Evolutionary conservation across 2,113 vertebrate species (phyloP).

Genomic region (Tricholaema leucomelas): DNA sequence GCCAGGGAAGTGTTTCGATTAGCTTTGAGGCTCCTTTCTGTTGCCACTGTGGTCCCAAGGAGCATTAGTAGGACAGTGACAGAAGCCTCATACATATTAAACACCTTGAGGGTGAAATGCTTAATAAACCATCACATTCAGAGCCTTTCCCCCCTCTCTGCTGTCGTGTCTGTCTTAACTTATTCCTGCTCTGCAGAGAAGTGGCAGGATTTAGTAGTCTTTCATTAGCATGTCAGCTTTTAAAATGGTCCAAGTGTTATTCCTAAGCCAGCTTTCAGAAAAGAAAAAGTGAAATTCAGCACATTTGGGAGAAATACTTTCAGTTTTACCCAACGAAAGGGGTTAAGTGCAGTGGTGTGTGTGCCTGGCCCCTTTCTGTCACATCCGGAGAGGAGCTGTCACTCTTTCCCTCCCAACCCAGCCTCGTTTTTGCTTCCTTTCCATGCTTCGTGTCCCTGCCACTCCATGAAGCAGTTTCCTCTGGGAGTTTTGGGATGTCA

Average conservation of each 20-base stretch:
- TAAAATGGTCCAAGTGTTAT: background rate
- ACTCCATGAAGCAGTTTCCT: background rate
- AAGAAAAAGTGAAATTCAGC: background rate
- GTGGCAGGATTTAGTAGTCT: background rate
- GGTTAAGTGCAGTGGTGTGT: background rate
- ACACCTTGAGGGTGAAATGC: background rate
- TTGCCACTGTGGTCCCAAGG: background rate
- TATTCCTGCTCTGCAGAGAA: background rate
- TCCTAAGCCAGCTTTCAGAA: background rate
- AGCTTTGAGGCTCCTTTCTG: background rate
- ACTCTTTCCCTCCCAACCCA: background rate
- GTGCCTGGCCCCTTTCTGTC: background rate
- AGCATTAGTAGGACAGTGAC: background rate
- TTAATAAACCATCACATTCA: background rate
- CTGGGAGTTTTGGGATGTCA: background rate
- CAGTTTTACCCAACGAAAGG: background rate
- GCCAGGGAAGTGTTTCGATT: accelerated
- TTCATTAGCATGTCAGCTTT: background rate
- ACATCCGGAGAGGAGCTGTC: background rate
- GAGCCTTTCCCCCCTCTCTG: background rate
- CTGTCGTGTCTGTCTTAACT: background rate
- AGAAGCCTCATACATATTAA: background rate
- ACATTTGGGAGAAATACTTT: background rate
- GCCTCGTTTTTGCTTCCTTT: background rate
- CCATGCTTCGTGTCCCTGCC: background rate